Evolutionary conservation across 1,140 invertebrate genomes (phyloP), one percentile per base, ranked within the genome.

Genomic region (Sitophilus oryzae): DNA sequence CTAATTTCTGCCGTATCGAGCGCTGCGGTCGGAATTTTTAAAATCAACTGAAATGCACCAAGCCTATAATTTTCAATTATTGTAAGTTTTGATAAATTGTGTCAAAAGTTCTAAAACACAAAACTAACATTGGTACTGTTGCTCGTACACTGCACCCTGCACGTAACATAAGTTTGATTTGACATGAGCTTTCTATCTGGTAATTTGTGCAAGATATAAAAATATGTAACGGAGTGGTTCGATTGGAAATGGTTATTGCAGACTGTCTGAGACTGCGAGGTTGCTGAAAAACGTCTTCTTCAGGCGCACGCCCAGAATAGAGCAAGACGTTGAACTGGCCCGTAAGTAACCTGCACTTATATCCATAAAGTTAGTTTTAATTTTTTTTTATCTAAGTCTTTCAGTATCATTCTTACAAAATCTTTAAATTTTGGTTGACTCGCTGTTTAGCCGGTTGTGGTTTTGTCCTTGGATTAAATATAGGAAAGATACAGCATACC

Each of bases 261-360:
- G 92, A 85, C 84, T 95, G 71, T 92, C 89, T 76, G 93, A 97
- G 83, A 95, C 91, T 62, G 92, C 93, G 66, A 82, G 92, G 65
- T 82, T 97, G 68, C 83, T 97, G 74, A 88, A 89, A 78, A 93
- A 90, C 77, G 88, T 93, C 57, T 95, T 96, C 68, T 81, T 86
- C 68, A 80, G 85, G 70, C 83, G 86, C 65, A 83, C 89, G 68
- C 81, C 86, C 64, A 81, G 85, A 74, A 82, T 83, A 73, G 69
- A 72, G 43, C 80, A 83, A 73, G 91, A 93, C 74, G 82, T 93
- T 71, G 91, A 93, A 76, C 77, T 93, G 73, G 87, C 88, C 71
- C 90, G 91, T 93, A 85, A 93, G 90, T 93, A 79, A 58, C 36
- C 43, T 22, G 23, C 51, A 38, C 19, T 20, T 9, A 45, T 8